Percentiles rank a stretch among this genome's conserved stretches.
Conservation (phyloP, 2,888 invertebrate species). For the Ochropacha duplaris region DNA sequence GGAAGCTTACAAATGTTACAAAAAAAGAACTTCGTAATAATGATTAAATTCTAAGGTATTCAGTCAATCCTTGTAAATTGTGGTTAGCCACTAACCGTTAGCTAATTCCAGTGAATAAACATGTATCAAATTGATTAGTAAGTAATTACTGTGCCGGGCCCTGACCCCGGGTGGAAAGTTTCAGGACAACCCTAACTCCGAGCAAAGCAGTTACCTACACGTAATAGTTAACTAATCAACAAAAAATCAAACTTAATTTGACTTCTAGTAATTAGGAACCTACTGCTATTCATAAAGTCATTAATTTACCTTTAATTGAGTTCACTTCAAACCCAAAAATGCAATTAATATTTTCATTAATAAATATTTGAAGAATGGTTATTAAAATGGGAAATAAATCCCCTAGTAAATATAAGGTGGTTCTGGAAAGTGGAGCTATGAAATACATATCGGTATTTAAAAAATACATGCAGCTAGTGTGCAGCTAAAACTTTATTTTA, state of each 20-base stretch:
- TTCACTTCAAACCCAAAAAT: not conserved
- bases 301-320: not conserved
- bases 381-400: not conserved
- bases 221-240: constrained; percentile 11
- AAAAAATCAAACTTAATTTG: constrained; percentile 12
- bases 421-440: not conserved
- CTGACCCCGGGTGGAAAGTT: constrained; percentile 46
- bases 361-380: not conserved
- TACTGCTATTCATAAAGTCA: not conserved
- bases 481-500: no score
- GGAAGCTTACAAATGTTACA: no score
- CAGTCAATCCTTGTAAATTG: constrained; percentile 8
- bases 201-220: constrained; percentile 32
- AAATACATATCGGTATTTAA: not conserved
- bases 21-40: no score
- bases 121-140: constrained; percentile 52
- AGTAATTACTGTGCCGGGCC: constrained; percentile 57
- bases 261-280: constrained; percentile 10
- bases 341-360: not conserved
- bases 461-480: not conserved
- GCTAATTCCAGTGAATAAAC: constrained; percentile 33
- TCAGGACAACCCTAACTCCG: constrained; percentile 39
- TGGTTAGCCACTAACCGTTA: constrained; percentile 9
- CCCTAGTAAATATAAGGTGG: not conserved
- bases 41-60: no score